Percentiles rank a stretch among this genome's conserved stretches.
Conservation (phyloP, 2,113 vertebrate genomes). For the Zonotrichia leucophrys region DNA sequence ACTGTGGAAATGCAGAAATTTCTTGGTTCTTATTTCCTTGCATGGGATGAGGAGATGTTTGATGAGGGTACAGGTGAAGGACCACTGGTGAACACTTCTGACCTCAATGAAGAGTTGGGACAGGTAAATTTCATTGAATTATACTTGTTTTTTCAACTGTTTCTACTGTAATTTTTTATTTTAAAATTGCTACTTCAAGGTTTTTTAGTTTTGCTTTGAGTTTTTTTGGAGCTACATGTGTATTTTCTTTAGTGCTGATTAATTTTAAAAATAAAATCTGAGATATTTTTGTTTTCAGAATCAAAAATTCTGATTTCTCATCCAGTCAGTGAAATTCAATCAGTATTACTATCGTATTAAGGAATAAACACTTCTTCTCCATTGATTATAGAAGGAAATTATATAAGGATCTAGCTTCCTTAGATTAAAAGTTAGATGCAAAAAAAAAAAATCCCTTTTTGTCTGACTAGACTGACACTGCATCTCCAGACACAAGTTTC, state of each 20-base stretch:
- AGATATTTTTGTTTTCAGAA: not conserved
- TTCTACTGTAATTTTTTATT: not conserved
- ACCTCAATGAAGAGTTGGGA: slow-evolving; percentile 96
- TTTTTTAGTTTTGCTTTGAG: not conserved
- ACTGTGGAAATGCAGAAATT: slow-evolving; percentile 99
- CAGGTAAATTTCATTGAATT: slow-evolving; percentile 77
- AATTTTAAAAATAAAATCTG: not conserved
- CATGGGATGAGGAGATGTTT: slow-evolving; percentile 98
- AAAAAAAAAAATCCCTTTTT: not conserved
- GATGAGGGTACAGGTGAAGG: slow-evolving; percentile 90
- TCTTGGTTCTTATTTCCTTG: slow-evolving; percentile 95
- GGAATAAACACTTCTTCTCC: not conserved
- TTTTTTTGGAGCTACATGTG: not conserved
- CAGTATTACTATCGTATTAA: not conserved
- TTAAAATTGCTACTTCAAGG: not conserved
- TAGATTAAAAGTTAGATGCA: not conserved
- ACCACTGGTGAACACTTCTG: slow-evolving; percentile 95
- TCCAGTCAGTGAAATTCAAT: not conserved
- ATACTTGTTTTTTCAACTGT: not conserved
- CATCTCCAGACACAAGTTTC: not conserved
- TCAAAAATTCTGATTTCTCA: not conserved
- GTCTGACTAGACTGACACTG: not conserved
- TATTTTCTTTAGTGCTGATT: not conserved
- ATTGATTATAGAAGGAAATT: not conserved
- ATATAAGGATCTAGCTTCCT: not conserved